Conservation (phyloP, 2,113 vertebrate genomes). For the Microtus montanus region DNA sequence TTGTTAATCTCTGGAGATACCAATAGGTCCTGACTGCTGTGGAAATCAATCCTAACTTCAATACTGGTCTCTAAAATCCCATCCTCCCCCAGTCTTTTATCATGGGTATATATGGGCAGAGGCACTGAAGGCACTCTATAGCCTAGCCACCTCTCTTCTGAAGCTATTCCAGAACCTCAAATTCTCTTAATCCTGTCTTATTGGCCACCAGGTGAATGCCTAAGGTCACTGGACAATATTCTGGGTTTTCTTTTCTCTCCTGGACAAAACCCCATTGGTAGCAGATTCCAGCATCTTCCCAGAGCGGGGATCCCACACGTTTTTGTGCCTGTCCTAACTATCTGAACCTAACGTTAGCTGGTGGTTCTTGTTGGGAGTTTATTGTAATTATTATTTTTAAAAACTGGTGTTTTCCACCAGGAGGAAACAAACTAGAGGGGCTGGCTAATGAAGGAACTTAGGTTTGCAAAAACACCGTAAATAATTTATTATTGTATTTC, state of each 20-base stretch:
- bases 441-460: conserved; percentile 86
- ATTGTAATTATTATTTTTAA: background rate
- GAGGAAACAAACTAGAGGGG: conserved; percentile 75
- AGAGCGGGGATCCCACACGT: background rate
- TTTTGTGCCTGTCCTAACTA: background rate
- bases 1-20: background rate
- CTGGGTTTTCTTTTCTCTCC: background rate
- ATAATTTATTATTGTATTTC: conserved; percentile 89
- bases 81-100: background rate
- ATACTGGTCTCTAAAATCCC: background rate
- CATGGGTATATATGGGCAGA: background rate
- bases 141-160: background rate
- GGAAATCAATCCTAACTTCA: background rate
- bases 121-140: background rate
- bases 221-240: background rate
- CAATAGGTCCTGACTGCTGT: background rate
- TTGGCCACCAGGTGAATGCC: background rate
- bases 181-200: background rate
- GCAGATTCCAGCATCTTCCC: background rate
- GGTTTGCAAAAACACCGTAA: conserved; percentile 87
- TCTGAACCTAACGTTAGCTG: background rate
- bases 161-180: background rate
- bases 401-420: conserved; percentile 76
- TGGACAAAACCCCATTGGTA: background rate
- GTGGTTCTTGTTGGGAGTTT: conserved; percentile 30